Conservation (phyloP, 2,888 invertebrate genomes). For the Stenichneumon culpator region DNA sequence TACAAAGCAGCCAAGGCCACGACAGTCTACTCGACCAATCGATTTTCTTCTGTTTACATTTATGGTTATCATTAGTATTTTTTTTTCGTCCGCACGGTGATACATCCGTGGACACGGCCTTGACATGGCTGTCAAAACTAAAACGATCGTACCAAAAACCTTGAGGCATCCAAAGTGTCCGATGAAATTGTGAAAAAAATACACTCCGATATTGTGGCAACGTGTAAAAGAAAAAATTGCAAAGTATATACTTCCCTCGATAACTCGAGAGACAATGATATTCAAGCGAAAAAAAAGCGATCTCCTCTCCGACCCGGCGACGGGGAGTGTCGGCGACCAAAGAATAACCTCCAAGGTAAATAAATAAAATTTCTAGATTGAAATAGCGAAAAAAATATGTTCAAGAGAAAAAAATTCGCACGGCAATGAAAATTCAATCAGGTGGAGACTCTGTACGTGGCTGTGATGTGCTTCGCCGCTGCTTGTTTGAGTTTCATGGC, state of each 20-base stretch:
- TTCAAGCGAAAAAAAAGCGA: constrained; percentile 62
- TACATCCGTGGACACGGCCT: constrained; percentile 25
- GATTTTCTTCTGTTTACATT: neutral
- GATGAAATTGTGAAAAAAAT: constrained; percentile 30
- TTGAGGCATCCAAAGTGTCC: neutral
- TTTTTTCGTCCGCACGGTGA: constrained; percentile 28
- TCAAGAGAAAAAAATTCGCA: neutral
- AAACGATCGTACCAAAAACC: constrained; percentile 26
- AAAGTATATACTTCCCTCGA: neutral
- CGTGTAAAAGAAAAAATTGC: constrained; percentile 17
- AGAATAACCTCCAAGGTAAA: constrained; percentile 59
- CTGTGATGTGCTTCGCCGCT: constrained; percentile 75
- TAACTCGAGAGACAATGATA: constrained; percentile 43
- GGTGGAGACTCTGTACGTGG: constrained; percentile 73
- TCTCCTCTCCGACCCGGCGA: constrained; percentile 36
- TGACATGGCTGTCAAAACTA: constrained; percentile 49
- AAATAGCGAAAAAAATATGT: neutral
- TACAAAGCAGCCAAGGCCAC: neutral
- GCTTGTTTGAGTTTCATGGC: constrained; percentile 76
- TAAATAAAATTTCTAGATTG: neutral
- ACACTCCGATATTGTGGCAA: neutral
- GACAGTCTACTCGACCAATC: neutral
- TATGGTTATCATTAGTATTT: neutral
- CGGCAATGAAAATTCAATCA: constrained; percentile 50
- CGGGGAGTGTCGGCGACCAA: constrained; percentile 16